Base-by-base conservation (phyloP, 2,888 invertebrate species). In the Bugula neritina region DNA sequence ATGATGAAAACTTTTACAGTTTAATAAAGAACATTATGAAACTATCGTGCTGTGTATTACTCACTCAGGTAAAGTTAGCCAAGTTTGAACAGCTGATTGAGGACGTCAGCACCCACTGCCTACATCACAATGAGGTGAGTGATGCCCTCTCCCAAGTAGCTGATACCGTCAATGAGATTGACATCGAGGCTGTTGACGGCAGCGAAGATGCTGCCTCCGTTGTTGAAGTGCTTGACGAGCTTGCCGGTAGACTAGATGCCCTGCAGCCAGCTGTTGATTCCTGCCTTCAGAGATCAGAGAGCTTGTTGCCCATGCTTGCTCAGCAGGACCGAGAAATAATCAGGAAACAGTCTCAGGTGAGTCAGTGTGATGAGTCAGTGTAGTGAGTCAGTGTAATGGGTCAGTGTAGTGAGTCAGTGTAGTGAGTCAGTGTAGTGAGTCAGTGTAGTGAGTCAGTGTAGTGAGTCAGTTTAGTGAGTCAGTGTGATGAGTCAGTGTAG, bases 51-150 rank as follows among this genome's bases (percentile, higher is more conserved):
- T 43, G 43, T 43, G 43, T 43, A 17, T 43, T 43, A n/a, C n/a
- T n/a, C n/a, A n/a, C n/a, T 34, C 63, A 63, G 63, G 63, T 63
- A 10, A 25, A 31, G 31, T 31, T 63, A n/a, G 63, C 63, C 63
- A 63, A 63, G 31, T 63, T 63, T 31, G 63, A 63, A 27, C 63
- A 63, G n/a, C 63, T 63, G n/a, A 10, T 63, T 21, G 63, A 63
- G 27, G 63, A 63, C 31, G 63, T 63, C 34, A 63, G 63, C 63
- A 13, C 63, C 27, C 63, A 63, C 63, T 63, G 63, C 34, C 31
- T 63, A 21, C 63, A 63, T 34, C 63, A 63, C n/a, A 63, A 63
- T 31, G 63, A 63, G 34, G 27, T 63, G 31, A 63, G 25, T n/a
- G 63, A 63, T 34, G 29, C 31, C 10, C 31, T 63, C 10, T 3